Percentiles rank a stretch among this genome's conserved stretches.
Conservation (phyloP, 2,797 vertebrate genomes). For the Champsocephalus gunnari region DNA sequence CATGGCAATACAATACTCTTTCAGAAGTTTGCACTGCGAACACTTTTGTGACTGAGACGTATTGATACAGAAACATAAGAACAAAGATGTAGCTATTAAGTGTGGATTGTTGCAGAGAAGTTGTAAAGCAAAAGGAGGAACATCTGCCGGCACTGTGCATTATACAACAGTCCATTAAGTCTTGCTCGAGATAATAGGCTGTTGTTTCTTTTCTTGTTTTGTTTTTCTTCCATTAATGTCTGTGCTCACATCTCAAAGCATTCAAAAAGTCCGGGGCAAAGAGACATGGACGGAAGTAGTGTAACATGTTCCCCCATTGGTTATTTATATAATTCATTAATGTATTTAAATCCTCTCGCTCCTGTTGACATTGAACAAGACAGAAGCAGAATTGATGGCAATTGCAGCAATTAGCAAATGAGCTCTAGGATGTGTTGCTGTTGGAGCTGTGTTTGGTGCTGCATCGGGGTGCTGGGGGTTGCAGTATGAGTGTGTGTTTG, state of each 20-base stretch:
- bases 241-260: constrained; percentile 13
- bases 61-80: constrained; percentile 13
- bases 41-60: constrained; percentile 8
- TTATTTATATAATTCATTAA: constrained; percentile 73
- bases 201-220: constrained; percentile 4
- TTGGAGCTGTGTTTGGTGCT: constrained; percentile 70
- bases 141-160: constrained; percentile 41
- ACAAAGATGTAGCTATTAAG: constrained; percentile 4
- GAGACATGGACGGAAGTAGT: constrained; percentile 35
- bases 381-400: constrained; percentile 95
- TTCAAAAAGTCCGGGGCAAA: constrained; percentile 25
- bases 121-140: constrained; percentile 36
- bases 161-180: constrained; percentile 62
- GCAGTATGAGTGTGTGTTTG: constrained; percentile 46
- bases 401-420: constrained; percentile 99
- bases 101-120: constrained; percentile 15
- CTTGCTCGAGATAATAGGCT: constrained; percentile 5
- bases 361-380: constrained; percentile 92
- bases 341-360: constrained; percentile 64
- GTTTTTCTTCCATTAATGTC: background rate
- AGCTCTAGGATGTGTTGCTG: constrained; percentile 93
- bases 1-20: constrained; percentile 38
- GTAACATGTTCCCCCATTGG: constrained; percentile 55
- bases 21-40: constrained; percentile 46
- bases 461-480: constrained; percentile 74